Evolutionary conservation across 2,113 vertebrate genomes (phyloP), one percentile per base, ranked within the genome.

Genomic region (Microcebus tavaratra): DNA sequence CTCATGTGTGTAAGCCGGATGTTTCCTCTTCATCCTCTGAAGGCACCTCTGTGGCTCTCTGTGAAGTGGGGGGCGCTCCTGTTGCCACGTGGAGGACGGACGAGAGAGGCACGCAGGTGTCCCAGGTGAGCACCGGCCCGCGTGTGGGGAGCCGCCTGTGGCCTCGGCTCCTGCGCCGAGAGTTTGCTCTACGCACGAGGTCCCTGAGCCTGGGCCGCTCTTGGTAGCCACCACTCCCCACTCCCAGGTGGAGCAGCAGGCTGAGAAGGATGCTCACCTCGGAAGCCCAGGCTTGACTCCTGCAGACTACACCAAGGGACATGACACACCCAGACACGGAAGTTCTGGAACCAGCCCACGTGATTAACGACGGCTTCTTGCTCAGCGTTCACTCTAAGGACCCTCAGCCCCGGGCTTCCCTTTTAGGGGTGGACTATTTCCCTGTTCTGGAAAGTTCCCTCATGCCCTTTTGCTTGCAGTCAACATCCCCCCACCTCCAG

Each of bases 81-180:
- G 31, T 34, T 36, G 25, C 39, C 36, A 4, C 20, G 42, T n/a
- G 79, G 36, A 72, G 45, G 76, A 50, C 45, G 82, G 78, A 63
- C 6, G 13, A 50, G 42, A 36, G 67, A 34, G 31, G 21, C 57
- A 13, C 76, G 45, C 68, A 59, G 8, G 17, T 3, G 4, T 21
- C 36, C 0, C 25, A 8, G 15, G 27, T n/a, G 65, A 50, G 9
- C 25, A 53, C 3, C 5, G 20, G 8, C 53, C 15, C 3, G 36
- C 18, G 0, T 0, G 25, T 2, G 17, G 72, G 42, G 45, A 8
- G 23, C 42, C 39, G 21, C 29, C 0, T 10, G 23, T 36, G 7
- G 20, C 6, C 12, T 57, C 48, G 29, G 27, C 39, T 6, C 8
- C 7, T 34, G 11, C 5, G 23, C 0, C 25, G n/a, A 55, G n/a